Conservation (phyloP, 2,888 invertebrate genomes). For the Caprella mutica region DNA sequence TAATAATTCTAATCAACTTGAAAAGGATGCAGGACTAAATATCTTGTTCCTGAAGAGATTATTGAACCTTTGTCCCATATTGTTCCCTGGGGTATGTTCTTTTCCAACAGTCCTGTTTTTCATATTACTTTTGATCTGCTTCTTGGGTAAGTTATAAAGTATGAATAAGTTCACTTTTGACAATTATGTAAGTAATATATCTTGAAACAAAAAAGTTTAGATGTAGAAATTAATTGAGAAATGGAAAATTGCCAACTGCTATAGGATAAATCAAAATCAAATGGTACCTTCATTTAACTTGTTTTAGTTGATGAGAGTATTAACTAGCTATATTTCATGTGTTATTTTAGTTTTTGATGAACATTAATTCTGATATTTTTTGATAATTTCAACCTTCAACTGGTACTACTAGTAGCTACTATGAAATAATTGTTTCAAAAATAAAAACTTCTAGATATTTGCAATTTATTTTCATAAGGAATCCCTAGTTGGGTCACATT, state of each 20-base stretch:
- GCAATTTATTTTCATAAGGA: too few species aligned
- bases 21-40: conserved; percentile 52
- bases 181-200: conserved; percentile 14
- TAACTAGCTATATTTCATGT: not conserved
- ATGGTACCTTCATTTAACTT: too few species aligned
- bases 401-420: too few species aligned
- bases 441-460: too few species aligned
- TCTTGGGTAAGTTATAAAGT: conserved; percentile 5
- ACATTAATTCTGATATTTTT: not conserved
- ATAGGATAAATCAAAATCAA: too few species aligned
- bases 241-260: not conserved
- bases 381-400: too few species aligned
- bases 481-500: too few species aligned
- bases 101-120: conserved; percentile 18
- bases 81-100: conserved; percentile 23
- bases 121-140: conserved; percentile 9
- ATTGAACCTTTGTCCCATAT: conserved; percentile 13
- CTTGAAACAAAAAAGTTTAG: conserved; percentile 11
- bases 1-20: too few species aligned
- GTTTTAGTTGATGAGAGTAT: too few species aligned
- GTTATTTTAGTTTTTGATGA: not conserved
- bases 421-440: too few species aligned
- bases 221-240: conserved; percentile 2
- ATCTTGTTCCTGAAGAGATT: conserved; percentile 17
- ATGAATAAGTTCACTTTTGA: conserved; percentile 8